Base-by-base conservation (phyloP, 2,113 vertebrate genomes). In the Grammomys surdaster region DNA sequence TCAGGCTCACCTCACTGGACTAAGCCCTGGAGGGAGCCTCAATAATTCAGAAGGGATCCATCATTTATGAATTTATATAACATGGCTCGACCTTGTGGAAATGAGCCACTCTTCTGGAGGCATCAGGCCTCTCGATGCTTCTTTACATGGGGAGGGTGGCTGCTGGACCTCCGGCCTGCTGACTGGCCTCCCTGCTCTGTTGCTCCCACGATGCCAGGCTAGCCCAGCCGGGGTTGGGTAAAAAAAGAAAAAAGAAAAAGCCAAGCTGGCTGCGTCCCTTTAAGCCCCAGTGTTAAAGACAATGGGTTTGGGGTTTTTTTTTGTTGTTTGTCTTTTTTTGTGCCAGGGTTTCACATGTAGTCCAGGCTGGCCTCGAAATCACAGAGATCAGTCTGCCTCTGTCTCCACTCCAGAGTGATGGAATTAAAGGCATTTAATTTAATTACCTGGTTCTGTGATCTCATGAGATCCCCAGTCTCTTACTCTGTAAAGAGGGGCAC, bases 1-100 rank as follows among this genome's bases (percentile, higher is more conserved):
- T n/a, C 17, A 43, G 69, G 80, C 76, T 40, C 16, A 0, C 58
- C 92, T 88, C 70, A 11, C 87, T 88, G 87, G 95, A 60, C 95
- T 75, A 43, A 81, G 88, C 94, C 85, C 89, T 17, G 77, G 0
- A 65, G 92, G 88, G 88, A 91, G 26, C 28, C 92, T 97, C 94
- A 95, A 93, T 97, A 95, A 97, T 98, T 95, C 96, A 98, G 84
- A 22, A 91, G 93, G 82, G 81, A 94, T 94, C 84, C 90, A 93
- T 96, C 94, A 94, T 95, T 96, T 85, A 97, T 93, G 96, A 96
- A 93, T 96, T 96, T 92, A 96, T 88, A 94, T 90, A 96, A 92
- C 95, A 40, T 40, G 19, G 76, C 88, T 73, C 11, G 69, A 95
- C 95, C 96, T 96, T 97, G 96, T 67, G 85, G 92, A 46, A 70